Evolutionary conservation across 2,888 invertebrate genomes (phyloP).

Genomic region (Stratiomys singularior): DNA sequence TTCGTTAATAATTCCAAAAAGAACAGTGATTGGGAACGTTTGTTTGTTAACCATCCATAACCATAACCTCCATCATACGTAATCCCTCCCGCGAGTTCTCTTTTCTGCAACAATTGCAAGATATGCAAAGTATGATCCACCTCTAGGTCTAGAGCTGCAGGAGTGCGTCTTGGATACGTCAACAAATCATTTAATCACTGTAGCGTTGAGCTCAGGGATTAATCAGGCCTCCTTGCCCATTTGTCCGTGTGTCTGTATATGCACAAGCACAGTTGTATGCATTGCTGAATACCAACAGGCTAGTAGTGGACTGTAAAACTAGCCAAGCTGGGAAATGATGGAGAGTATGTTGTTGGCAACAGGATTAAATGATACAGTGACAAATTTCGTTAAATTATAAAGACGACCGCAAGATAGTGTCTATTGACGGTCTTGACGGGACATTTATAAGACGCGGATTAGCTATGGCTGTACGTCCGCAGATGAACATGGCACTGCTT

Average conservation of each 20-base stretch:
- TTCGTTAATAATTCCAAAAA: neutral
- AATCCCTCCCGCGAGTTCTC: neutral
- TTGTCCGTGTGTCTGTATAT: neutral
- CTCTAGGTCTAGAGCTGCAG: slow-evolving; percentile 1
- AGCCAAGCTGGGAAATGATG: slow-evolving; percentile 25
- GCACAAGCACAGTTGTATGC: neutral
- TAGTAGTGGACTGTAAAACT: slow-evolving; percentile 4
- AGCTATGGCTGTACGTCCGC: neutral
- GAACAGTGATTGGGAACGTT: neutral
- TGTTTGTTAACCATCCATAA: slow-evolving; percentile 7
- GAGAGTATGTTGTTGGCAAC: slow-evolving; percentile 41
- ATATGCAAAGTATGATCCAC: neutral
- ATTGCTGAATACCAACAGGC: neutral
- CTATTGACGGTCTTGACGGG: slow-evolving; percentile 41
- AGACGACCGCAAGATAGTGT: slow-evolving; percentile 36
- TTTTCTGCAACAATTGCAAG: neutral
- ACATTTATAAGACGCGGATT: slow-evolving; percentile 32
- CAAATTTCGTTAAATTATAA: slow-evolving; percentile 39
- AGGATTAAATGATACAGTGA: slow-evolving; percentile 44
- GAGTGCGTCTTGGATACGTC: slow-evolving; percentile 44
- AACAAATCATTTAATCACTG: slow-evolving; percentile 48
- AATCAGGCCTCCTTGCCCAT: slow-evolving; percentile 15
- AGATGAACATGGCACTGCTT: neutral
- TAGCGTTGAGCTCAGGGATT: slow-evolving; percentile 27
- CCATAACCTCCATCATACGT: slow-evolving; percentile 9